Evolutionary conservation across 1,140 invertebrate species (phyloP), one percentile per base, ranked within the genome.

Genomic region (Melitaea cinxia): DNA sequence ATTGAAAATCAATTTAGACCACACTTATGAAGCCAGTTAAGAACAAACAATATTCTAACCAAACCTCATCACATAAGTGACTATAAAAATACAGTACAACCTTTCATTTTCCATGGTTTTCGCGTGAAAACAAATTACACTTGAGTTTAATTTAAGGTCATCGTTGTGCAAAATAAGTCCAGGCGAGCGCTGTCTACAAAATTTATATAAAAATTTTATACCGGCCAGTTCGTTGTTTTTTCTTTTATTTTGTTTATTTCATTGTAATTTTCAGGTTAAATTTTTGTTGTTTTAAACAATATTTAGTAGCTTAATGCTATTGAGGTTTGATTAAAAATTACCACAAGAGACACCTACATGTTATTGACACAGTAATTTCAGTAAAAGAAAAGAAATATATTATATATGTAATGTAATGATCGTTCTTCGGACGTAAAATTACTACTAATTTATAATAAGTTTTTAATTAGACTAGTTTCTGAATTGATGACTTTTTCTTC

Each of bases 171-270:
- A 35, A 55, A 19, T 21, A 33, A 26, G 28, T 55, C 12, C 19
- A 5, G 50, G 52, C 33, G 26, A 55, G 33, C 15, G 26, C 52
- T 55, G 52, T 55, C 52, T 35, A 55, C 30, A 55, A 55, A 55
- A 55, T 55, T 55, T 35, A 19, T 26, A 15, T 15, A 23, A 6
- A 55, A 54, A 17, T 55, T 35, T 35, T 33, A 35, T 35, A 26
- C 52, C 35, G 26, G 33, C 5, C 52, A 30, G 4, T 39, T 12
- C 37, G 12, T 39, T 39, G 12, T 7, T 28, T 52, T 26, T 28
- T 0, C 37, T 39, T n/a, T 39, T 39, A 15, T 39, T 39, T 39
- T 39, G 37, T 39, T 5, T 15, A 15, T 39, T 39, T n/a, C 6
- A 12, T 39, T 14, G 3, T 39, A n/a, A 39, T 39, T 39, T 39